Percentiles rank a stretch among this genome's conserved stretches.
Evolutionary conservation across 2,113 vertebrate genomes (phyloP).

Genomic region (Tricholaema leucomelas): DNA sequence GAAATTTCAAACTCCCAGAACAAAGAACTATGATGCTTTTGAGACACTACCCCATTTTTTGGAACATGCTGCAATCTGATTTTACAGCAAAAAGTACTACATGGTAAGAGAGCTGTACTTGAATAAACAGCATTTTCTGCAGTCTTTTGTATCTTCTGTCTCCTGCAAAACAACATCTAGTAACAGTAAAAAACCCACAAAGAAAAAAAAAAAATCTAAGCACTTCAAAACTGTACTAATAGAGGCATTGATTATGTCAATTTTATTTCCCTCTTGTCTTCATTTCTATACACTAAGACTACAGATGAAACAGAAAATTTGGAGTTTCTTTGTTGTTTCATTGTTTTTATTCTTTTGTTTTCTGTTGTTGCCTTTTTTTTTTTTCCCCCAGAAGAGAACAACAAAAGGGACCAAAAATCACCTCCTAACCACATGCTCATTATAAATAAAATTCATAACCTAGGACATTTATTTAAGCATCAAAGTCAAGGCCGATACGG

Average conservation of each 20-base stretch:
- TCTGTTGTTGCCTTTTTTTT: not conserved
- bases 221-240: not conserved
- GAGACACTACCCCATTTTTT: not conserved
- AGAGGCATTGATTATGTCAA: not conserved
- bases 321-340: not conserved
- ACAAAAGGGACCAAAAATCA: not conserved
- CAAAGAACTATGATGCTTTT: not conserved
- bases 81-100: not conserved
- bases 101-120: too few relatives aligned
- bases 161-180: not conserved
- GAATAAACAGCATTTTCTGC: too few relatives aligned
- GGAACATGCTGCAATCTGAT: not conserved
- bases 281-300: not conserved
- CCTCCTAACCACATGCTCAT: not conserved
- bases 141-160: too few relatives aligned
- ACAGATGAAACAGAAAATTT: not conserved
- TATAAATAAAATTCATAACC: constrained; percentile 10
- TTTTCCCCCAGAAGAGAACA: not conserved
- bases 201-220: not conserved
- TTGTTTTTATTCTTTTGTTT: not conserved
- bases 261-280: not conserved
- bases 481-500: not conserved
- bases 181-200: not conserved
- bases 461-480: not conserved
- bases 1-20: not conserved